Base-by-base conservation (phyloP, 2,797 vertebrate species). In the Rhadinocentrus ornatus region DNA sequence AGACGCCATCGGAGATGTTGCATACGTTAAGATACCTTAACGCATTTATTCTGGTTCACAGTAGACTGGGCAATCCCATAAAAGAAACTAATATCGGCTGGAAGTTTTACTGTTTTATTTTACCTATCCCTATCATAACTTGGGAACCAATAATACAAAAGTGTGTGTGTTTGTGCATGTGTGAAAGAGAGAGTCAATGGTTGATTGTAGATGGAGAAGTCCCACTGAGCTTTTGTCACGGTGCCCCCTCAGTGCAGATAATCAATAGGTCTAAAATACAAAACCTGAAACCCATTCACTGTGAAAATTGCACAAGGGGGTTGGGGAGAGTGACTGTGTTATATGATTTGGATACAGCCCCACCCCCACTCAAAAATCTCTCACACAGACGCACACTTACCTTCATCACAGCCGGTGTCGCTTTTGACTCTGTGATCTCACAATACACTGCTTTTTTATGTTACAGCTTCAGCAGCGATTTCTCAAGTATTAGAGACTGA, bases 261-360 rank as follows among this genome's bases (percentile, higher is more conserved):
- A 93, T 93, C 93, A 90, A 93, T 92, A 89, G 75, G 75, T 86
- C 87, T 90, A 83, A 91, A 92, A 90, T 90, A 93, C 79, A 80
- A 88, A 90, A 82, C 80, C 90, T 84, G 85, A 89, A 87, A 85
- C 70, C 66, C 78, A 85, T 87, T 71, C 74, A 75, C 74, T 26
- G 75, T 90, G 87, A 91, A 91, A 90, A 91, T 84, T 87, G 86
- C 62, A 31, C 74, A 54, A 3, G 71, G 79, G 83, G 73, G 62
- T 56, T 66, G 32, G 71, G 70, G 78, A 72, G 78, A 60, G 53
- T 59, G 62, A 78, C 73, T 71, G 53, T 73, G 61, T 77, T 71
- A 52, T 70, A 62, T 53, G 70, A 71, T 62, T 69, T 58, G 16
- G 13, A 69, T 39, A 39, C 20, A 15, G 15, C 50, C 62, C 34